Conservation (phyloP, 2,888 invertebrate species). For the Drosophila nigricruria region DNA sequence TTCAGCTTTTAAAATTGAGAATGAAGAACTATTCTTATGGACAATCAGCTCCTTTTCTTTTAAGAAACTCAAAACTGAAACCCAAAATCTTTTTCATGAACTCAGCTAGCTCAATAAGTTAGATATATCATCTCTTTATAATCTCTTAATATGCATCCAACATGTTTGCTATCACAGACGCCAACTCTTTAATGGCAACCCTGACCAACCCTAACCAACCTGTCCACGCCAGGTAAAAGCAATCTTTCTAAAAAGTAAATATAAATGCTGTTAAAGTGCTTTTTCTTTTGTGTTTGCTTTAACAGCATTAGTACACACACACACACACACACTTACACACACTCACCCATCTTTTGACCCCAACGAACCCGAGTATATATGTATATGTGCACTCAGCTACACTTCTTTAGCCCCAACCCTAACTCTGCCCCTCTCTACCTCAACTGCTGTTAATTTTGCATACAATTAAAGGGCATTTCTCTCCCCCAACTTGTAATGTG, state of each 20-base stretch:
- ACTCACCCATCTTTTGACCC: conserved; percentile 16
- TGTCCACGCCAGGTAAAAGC: conserved; percentile 19
- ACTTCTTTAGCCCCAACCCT: background rate
- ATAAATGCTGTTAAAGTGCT: conserved; percentile 48
- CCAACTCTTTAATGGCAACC: background rate
- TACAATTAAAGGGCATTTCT: conserved; percentile 52
- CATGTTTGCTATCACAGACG: background rate
- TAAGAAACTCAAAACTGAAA: background rate
- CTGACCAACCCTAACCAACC: conserved; percentile 21
- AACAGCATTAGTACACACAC: conserved; percentile 17
- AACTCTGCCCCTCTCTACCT: no score
- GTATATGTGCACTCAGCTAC: background rate
- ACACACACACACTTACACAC: conserved; percentile 11
- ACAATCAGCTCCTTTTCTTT: background rate
- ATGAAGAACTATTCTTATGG: background rate
- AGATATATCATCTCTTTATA: background rate
- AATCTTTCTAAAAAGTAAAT: conserved; percentile 19
- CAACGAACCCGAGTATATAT: background rate
- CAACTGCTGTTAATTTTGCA: conserved; percentile 43
- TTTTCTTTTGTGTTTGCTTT: conserved; percentile 13
- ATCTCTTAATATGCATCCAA: background rate
- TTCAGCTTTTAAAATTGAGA: background rate
- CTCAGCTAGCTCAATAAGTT: background rate
- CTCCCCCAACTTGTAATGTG: conserved; percentile 33
- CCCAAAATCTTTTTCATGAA: background rate